These are phyloP conservation scores for Forpus xanthops DNA, from an alignment of 2,797 vertebrate genomes.

Conservation along the genomic window DNA sequence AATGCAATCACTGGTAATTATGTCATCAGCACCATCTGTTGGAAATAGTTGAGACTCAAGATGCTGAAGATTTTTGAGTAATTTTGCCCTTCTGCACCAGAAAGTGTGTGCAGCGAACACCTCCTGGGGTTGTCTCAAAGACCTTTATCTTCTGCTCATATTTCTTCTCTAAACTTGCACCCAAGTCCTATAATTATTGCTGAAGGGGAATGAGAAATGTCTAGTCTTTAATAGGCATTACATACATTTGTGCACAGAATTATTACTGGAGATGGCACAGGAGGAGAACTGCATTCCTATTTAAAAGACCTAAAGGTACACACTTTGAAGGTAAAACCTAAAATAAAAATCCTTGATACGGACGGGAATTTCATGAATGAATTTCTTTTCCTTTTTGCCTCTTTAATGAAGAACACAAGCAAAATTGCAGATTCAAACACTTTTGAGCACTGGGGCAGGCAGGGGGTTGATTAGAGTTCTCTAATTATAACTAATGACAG, in stretches of 20 bases:
- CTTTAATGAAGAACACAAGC: slow-evolving; percentile 41
- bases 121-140: slow-evolving; percentile 40
- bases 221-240: background rate
- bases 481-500: slow-evolving; percentile 68
- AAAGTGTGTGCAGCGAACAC: slow-evolving; percentile 37
- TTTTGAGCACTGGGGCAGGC: slow-evolving; percentile 51
- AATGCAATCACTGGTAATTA: slow-evolving; percentile 63
- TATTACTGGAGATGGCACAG: background rate
- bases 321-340: background rate
- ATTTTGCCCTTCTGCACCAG: slow-evolving; percentile 61
- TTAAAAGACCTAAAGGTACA: background rate
- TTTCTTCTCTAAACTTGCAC: slow-evolving; percentile 12
- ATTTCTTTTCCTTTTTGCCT: slow-evolving; percentile 28
- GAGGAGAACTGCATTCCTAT: background rate
- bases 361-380: slow-evolving; percentile 49
- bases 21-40: slow-evolving; percentile 63
- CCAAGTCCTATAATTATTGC: background rate
- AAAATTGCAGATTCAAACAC: slow-evolving; percentile 56
- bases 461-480: slow-evolving; percentile 67
- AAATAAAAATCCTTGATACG: background rate
- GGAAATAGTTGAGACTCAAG: slow-evolving; percentile 55
- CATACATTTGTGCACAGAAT: background rate
- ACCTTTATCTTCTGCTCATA: slow-evolving; percentile 44
- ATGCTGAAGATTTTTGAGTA: slow-evolving; percentile 63
- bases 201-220: background rate